Percentiles rank a stretch among this genome's conserved stretches.
Conservation (phyloP, 2,113 vertebrate species). For the Recurvirostra avosetta region DNA sequence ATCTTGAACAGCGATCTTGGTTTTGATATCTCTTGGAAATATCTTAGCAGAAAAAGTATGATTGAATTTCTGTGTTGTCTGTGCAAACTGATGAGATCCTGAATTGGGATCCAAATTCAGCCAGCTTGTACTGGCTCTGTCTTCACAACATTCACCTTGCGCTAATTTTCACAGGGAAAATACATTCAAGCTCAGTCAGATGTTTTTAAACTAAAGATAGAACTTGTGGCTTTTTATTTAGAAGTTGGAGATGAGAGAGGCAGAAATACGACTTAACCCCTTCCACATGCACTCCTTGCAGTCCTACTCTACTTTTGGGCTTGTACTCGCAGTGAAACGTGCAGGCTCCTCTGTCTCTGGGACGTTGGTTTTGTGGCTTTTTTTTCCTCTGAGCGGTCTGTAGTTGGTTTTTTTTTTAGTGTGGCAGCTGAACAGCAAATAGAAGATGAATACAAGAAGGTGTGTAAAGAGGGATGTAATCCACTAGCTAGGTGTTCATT, state of each 20-base stretch:
- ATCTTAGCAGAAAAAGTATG: not conserved
- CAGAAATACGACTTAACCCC: not conserved
- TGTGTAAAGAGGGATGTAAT: not conserved
- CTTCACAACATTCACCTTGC: not conserved
- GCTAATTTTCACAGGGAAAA: not conserved
- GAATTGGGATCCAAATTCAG: not conserved
- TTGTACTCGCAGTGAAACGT: not conserved
- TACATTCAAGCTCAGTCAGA: not conserved
- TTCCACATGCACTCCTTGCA: fast-evolving
- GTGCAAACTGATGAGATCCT: not conserved
- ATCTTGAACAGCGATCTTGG: not conserved
- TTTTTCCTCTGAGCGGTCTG: not conserved
- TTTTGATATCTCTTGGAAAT: not conserved
- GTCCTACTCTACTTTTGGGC: not conserved
- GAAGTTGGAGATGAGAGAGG: not conserved
- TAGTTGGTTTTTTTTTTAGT: not conserved
- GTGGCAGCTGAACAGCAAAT: not conserved
- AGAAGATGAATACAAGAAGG: not conserved
- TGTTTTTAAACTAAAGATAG: not conserved
- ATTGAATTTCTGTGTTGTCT: not conserved
- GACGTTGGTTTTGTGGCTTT: not conserved
- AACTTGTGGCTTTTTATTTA: not conserved
- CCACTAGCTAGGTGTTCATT: not conserved
- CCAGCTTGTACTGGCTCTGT: not conserved
- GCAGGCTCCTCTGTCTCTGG: not conserved